phyloP scores from a whole-genome alignment of 2,888 invertebrate species.

The Acronicta alni region DNA sequence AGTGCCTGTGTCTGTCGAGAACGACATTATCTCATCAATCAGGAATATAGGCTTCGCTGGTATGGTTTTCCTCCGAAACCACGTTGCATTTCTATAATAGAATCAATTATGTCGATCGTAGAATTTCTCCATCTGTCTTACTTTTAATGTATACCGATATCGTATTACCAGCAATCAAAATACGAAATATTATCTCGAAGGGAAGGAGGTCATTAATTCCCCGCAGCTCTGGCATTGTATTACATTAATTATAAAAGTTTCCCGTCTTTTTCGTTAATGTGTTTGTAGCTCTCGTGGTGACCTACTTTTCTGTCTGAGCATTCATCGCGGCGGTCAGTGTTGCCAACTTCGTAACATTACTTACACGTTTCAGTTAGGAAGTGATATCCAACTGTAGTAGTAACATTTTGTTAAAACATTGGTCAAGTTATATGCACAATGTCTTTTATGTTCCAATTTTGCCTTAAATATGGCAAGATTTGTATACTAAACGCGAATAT shows the following conservation, averaged over 20 bases:
- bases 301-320: slow-evolving; percentile 65
- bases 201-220: slow-evolving; percentile 61
- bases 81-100: slow-evolving; percentile 2
- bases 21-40: too few species aligned
- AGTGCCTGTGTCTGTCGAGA: too few species aligned
- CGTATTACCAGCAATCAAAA: slow-evolving; percentile 46
- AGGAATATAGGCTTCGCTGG: too few species aligned
- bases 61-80: background rate
- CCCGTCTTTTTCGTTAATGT: slow-evolving; percentile 73
- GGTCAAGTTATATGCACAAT: background rate
- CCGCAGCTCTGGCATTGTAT: slow-evolving; percentile 64
- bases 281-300: slow-evolving; percentile 68
- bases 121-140: slow-evolving; percentile 37
- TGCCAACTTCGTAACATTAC: slow-evolving; percentile 62
- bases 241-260: slow-evolving; percentile 76
- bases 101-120: slow-evolving; percentile 33
- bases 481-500: background rate
- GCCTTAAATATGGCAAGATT: background rate
- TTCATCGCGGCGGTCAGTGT: slow-evolving; percentile 63
- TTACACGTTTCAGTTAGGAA: slow-evolving; percentile 47
- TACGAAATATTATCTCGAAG: slow-evolving; percentile 49
- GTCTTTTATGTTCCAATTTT: background rate
- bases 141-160: slow-evolving; percentile 29
- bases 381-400: slow-evolving; percentile 29
- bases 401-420: slow-evolving; percentile 24